Evolutionary conservation across 2,888 invertebrate species (phyloP).

Genomic region (Tenthredo distinguenda): DNA sequence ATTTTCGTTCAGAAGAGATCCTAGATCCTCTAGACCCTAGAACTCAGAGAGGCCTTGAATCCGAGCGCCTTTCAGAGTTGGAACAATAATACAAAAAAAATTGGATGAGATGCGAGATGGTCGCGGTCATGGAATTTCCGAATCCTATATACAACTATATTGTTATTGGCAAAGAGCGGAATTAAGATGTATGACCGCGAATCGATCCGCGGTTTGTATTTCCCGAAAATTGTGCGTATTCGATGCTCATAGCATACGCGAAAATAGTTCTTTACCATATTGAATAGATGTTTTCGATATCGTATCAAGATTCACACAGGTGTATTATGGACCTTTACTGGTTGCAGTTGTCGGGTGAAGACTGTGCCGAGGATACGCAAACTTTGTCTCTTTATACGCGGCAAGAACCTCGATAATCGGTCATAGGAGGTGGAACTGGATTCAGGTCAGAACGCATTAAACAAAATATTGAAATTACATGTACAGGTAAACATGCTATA

Average conservation of each 20-base stretch:
- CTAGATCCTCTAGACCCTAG: neutral
- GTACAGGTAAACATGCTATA: neutral
- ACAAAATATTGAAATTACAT: slow-evolving; percentile 34
- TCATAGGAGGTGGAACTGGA: slow-evolving; percentile 61
- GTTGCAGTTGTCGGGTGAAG: slow-evolving; percentile 3
- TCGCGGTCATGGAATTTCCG: neutral
- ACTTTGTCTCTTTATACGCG: slow-evolving; percentile 37
- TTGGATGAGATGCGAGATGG: neutral
- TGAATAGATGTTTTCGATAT: neutral
- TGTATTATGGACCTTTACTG: neutral
- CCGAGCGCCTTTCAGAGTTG: neutral
- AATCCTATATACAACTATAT: neutral
- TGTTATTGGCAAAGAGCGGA: neutral
- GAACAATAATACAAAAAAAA: neutral
- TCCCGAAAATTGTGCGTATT: neutral
- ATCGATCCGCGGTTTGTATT: neutral
- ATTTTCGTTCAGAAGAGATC: too few species aligned
- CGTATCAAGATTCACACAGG: neutral
- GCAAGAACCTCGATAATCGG: slow-evolving; percentile 15
- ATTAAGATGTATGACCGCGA: neutral
- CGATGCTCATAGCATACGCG: neutral
- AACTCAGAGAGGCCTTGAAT: neutral
- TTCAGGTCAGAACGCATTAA: slow-evolving; percentile 63
- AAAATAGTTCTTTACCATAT: slow-evolving; percentile 1
- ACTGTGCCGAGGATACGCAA: neutral